phyloP scores from a whole-genome alignment of 2,888 invertebrate species.

The Peribatodes rhomboidaria region DNA sequence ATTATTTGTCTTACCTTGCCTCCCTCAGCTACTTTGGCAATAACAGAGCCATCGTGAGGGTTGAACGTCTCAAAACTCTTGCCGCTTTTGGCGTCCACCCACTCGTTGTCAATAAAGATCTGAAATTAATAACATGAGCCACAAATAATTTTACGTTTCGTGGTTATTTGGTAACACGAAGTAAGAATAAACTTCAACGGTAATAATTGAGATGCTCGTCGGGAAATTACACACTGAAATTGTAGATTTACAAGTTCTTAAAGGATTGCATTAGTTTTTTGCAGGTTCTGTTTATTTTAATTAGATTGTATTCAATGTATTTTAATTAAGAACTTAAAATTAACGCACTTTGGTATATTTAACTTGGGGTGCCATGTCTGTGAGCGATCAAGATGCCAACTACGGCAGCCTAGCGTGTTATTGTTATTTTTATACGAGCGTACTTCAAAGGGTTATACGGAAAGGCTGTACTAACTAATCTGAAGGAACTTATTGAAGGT shows the following conservation, averaged over 20 bases:
- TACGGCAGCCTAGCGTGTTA: not conserved
- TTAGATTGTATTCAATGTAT: too few species aligned
- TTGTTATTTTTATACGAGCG: not conserved
- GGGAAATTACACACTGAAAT: not conserved
- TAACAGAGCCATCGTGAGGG: constrained; percentile 91
- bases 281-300: not conserved
- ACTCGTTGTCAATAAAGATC: constrained; percentile 75
- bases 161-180: not conserved
- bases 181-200: not conserved
- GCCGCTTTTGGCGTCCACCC: constrained; percentile 91
- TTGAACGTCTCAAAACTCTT: constrained; percentile 93
- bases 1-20: constrained; percentile 87
- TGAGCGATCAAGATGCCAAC: not conserved
- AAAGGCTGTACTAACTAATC: too few species aligned
- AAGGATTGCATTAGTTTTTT: too few species aligned
- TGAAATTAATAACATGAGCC: constrained; percentile 36
- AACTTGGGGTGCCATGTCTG: constrained; percentile 34
- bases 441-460: not conserved
- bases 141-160: not conserved
- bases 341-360: constrained; percentile 37
- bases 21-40: constrained; percentile 92
- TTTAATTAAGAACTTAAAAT: not conserved
- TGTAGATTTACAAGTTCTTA: too few species aligned
- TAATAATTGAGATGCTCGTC: not conserved
- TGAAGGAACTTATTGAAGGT: too few species aligned